These are phyloP conservation scores for Radopholus similis DNA, from an alignment of 1,140 invertebrate genomes.

Conservation along the genomic window DNA sequence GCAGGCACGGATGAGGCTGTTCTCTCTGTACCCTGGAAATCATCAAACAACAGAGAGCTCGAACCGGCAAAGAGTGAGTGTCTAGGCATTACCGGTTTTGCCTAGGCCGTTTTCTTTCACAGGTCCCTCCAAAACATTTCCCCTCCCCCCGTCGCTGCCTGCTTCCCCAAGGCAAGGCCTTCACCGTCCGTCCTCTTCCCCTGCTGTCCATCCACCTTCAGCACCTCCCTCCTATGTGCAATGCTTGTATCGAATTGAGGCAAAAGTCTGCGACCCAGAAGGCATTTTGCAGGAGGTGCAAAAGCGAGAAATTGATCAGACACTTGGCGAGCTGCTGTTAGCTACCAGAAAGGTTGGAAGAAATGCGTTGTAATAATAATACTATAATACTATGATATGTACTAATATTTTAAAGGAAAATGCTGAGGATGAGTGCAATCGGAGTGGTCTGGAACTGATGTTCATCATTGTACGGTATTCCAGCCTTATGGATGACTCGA, in stretches of 20 bases:
- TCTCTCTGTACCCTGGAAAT: no score
- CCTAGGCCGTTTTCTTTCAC: no score
- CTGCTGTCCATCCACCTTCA: background rate
- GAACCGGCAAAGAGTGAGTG: background rate
- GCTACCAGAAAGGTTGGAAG: conserved; percentile 4
- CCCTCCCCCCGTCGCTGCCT: no score
- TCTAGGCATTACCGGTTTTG: no score
- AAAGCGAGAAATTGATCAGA: conserved; percentile 13
- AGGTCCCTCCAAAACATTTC: no score
- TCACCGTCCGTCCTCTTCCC: background rate
- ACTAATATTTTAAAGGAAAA: background rate
- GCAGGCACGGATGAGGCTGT: background rate
- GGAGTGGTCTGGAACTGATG: conserved; percentile 10
- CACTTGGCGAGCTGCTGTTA: conserved; percentile 1
- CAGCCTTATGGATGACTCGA: background rate
- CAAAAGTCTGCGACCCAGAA: conserved; percentile 11
- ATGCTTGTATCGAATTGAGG: conserved; percentile 5
- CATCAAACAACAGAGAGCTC: background rate
- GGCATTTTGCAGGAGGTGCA: background rate
- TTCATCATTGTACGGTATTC: conserved; percentile 10
- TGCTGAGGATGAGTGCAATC: conserved; percentile 1
- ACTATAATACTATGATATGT: no score
- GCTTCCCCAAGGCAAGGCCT: background rate
- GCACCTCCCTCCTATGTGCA: conserved; percentile 11
- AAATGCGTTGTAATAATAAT: background rate